phyloP scores from a whole-genome alignment of 1,140 invertebrate species.

The Limonius californicus region DNA sequence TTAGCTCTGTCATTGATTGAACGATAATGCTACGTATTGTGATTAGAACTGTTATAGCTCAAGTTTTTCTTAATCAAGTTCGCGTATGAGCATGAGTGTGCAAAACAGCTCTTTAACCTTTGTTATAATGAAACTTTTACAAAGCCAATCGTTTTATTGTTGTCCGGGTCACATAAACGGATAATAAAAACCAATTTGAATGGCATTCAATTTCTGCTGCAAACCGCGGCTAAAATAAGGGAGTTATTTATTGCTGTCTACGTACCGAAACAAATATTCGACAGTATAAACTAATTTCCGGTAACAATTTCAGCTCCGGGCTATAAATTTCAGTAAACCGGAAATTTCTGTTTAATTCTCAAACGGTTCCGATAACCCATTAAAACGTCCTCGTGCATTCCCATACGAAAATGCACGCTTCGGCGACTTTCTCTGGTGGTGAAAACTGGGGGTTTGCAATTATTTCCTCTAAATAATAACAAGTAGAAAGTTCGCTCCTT shows the following conservation, averaged over 20 bases:
- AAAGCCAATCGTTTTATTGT: neutral
- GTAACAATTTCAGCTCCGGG: conserved; percentile 20
- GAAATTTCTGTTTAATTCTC: conserved; percentile 36
- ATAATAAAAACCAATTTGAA: conserved; percentile 7
- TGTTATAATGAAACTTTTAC: conserved; percentile 2
- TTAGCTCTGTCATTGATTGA: too few species aligned
- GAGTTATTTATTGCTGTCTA: neutral
- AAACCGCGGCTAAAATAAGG: neutral
- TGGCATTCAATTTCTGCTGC: neutral
- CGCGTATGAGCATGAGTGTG: too few species aligned
- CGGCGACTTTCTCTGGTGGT: neutral
- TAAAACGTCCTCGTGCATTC: conserved; percentile 21
- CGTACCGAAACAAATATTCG: neutral
- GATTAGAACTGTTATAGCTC: neutral
- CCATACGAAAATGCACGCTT: conserved; percentile 18
- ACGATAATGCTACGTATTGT: too few species aligned
- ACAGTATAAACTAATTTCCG: conserved; percentile 32
- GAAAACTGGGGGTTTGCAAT: neutral
- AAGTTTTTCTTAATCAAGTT: neutral
- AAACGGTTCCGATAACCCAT: conserved; percentile 31
- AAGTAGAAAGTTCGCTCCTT: too few species aligned
- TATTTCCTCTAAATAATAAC: too few species aligned
- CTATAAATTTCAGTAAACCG: conserved; percentile 28
- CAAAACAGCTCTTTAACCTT: neutral
- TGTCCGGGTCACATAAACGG: neutral